Percentiles rank a stretch among this genome's conserved stretches.
phyloP scores from a whole-genome alignment of 1,140 invertebrate species.

The Brachionus plicatilis region DNA sequence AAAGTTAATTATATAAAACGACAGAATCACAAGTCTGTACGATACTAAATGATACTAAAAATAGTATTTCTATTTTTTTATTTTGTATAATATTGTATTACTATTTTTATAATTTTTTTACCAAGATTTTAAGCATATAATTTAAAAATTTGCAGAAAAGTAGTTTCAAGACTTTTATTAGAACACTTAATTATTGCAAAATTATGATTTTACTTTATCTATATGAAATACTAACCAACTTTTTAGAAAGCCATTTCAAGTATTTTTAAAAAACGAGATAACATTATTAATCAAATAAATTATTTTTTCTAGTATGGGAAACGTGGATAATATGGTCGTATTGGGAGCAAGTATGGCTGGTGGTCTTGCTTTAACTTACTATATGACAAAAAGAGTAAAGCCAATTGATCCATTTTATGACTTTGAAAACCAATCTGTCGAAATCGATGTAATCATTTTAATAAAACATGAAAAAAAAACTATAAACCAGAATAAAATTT shows the following conservation, averaged over 20 bases:
- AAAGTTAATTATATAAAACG: too few relatives aligned
- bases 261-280: not conserved
- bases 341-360: not conserved
- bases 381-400: not conserved
- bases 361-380: not conserved
- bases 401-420: conserved; percentile 25
- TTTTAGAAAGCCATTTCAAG: not conserved
- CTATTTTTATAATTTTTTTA: too few relatives aligned
- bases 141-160: too few relatives aligned
- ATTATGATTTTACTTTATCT: not conserved
- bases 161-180: too few relatives aligned
- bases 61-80: too few relatives aligned
- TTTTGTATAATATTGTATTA: too few relatives aligned
- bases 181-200: not conserved
- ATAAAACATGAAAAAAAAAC: not conserved
- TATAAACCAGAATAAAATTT: not conserved
- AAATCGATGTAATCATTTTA: not conserved
- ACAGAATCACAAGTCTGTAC: too few relatives aligned
- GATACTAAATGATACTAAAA: too few relatives aligned
- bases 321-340: not conserved
- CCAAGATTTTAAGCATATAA: too few relatives aligned
- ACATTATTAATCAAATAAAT: not conserved
- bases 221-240: not conserved
- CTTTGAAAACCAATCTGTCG: conserved; percentile 32
- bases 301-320: not conserved